Evolutionary conservation across 2,113 vertebrate species (phyloP).

Genomic region (Uria lomvia): DNA sequence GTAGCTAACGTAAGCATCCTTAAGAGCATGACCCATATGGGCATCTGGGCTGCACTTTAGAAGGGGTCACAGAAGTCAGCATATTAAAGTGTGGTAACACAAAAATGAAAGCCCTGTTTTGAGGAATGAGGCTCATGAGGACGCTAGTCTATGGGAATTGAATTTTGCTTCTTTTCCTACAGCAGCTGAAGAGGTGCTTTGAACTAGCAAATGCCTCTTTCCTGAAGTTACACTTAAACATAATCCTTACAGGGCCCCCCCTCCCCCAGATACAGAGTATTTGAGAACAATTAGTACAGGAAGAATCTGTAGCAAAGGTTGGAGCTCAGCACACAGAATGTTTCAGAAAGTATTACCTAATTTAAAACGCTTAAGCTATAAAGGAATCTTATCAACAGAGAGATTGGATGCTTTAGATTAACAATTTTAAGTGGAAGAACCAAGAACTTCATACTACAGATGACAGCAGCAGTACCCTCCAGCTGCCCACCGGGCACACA

Average conservation of each 20-base stretch:
- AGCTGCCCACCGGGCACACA: accelerated
- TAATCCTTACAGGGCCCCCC: background rate
- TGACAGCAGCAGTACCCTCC: accelerated
- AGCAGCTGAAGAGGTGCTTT: background rate
- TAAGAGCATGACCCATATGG: background rate
- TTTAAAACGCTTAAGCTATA: background rate
- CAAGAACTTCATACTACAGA: accelerated
- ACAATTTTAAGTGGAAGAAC: background rate
- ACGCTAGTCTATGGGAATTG: accelerated
- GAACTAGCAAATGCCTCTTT: background rate
- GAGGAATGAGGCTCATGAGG: background rate
- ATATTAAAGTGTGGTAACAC: background rate
- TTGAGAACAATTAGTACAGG: background rate
- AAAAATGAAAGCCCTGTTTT: background rate
- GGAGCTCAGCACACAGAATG: background rate
- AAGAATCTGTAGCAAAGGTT: accelerated
- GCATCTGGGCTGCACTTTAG: background rate
- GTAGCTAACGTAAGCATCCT: background rate
- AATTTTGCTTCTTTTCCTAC: background rate
- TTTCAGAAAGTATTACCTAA: background rate
- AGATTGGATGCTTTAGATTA: background rate
- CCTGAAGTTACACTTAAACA: background rate
- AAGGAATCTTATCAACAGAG: background rate
- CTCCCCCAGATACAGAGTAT: accelerated
- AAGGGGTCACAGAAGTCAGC: background rate